Evolutionary conservation across 2,797 vertebrate genomes (phyloP), one percentile per base, ranked within the genome.

Genomic region (Nyctalus aviator): DNA sequence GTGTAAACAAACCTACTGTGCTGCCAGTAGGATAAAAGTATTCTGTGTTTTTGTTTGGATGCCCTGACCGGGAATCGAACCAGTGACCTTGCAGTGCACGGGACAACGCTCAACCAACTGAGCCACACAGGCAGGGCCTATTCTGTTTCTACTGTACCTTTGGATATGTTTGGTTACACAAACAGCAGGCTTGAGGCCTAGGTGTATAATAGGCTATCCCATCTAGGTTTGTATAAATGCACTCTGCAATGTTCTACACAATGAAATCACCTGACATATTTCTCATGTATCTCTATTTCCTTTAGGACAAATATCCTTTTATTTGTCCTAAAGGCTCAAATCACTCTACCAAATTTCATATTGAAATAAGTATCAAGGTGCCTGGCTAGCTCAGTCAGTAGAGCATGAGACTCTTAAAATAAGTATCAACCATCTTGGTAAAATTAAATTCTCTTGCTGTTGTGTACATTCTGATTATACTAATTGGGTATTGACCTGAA

Each of bases 391-490:
- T 59, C 25, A 27, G 57, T 59, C 57, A 0, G 57, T 59, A 59
- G 57, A 59, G 11, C 57, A 59, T 27, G 57, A 6, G 57, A 59
- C 57, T 59, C 23, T 59, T 59, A 27, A 59, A 59, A 13, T 13
- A 59, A 59, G 57, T 59, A 59, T 10, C 57, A 59, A 27, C 57
- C 57, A 27, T 59, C 62, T n/a, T 90, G 69, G 18, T 87, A 92
- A 97, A 93, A 90, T 32, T 25, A 81, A 91, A 88, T 92, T 92
- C 69, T 20, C 32, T 30, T 62, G 30, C 17, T 64, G 11, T 82
- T 35, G 76, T 83, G 44, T 2, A 9, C 35, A 20, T 35, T 94
- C 4, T 93, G 86, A 96, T 77, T 62, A 13, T 84, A 88, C 1
- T 46, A 57, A 41, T 88, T 62, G 88, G 5, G 14, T 90, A 21